Evolutionary conservation across 2,797 vertebrate genomes (phyloP), one percentile per base, ranked within the genome.

Genomic region (Acanthopagrus latus): DNA sequence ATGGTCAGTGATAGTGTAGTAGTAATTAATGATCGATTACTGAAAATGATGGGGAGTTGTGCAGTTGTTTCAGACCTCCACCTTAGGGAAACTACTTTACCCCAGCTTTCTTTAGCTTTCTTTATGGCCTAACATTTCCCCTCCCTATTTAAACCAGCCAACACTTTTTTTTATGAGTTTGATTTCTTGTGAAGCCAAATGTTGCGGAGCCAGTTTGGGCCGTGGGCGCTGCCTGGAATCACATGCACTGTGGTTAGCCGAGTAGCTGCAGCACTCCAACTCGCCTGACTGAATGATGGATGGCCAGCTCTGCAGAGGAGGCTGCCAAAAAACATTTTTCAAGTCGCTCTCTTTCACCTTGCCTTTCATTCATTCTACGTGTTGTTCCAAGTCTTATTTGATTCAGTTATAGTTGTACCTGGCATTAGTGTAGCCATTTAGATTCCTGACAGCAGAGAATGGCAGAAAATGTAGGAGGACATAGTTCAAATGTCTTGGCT

Each of bases 241-340:
- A 67, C 74, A 57, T 84, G 69, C 78, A 21, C 66, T 83, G 80
- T 69, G 90, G 88, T 92, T 78, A 88, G 86, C 84, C 48, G 2
- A 74, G 76, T 73, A n/a, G 79, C 80, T 25, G 25, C 86, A 62
- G 57, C 72, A 63, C 86, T 91, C 76, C 23, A 67, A 18, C 74
- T 48, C 33, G 21, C 72, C 77, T 75, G 81, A 87, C 54, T 23
- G 63, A 20, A 80, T 91, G 92, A 93, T 91, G 79, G 83, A 93
- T 91, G 86, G 46, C 38, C 67, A 52, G 65, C 73, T 75, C 67
- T 60, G 46, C 54, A 23, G 71, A 68, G 64, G 41, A 52, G 41
- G 59, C 29, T 18, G 78, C 78, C 81, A 90, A 41, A 79, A 70
- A 29, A 55, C 5, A 11, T 71, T 77, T 58, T 55, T 81, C 7